Evolutionary conservation across 2,797 vertebrate genomes (phyloP).

Genomic region (Neoniphon sammara): DNA sequence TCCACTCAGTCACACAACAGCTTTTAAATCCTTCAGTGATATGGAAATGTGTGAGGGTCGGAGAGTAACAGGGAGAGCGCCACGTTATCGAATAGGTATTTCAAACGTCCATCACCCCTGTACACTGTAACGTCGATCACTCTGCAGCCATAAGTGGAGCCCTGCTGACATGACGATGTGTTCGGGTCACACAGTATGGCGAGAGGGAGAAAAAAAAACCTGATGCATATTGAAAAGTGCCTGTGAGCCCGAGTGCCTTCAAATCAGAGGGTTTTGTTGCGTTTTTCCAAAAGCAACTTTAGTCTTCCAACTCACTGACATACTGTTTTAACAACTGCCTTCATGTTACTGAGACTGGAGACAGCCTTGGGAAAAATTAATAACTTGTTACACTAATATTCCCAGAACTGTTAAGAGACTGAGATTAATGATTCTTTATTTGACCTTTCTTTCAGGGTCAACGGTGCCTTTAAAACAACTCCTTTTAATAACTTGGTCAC

Average conservation of each 20-base stretch:
- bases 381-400: not conserved
- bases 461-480: not conserved
- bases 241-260: constrained; percentile 33
- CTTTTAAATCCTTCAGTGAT: constrained; percentile 10
- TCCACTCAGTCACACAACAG: constrained; percentile 8
- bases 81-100: constrained; percentile 42
- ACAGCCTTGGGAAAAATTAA: not conserved
- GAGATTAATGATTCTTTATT: not conserved
- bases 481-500: too few species aligned
- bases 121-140: constrained; percentile 43
- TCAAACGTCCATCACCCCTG: constrained; percentile 39
- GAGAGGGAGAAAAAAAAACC: not conserved
- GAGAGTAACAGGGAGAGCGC: constrained; percentile 32
- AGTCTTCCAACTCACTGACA: constrained; percentile 19
- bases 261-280: constrained; percentile 19
- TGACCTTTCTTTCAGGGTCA: constrained; percentile 14
- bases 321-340: constrained; percentile 12
- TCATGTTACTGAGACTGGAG: not conserved
- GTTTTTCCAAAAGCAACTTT: constrained; percentile 24
- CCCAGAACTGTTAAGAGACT: not conserved
- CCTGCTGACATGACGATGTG: constrained; percentile 54
- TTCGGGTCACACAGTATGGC: constrained; percentile 36
- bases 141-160: constrained; percentile 63
- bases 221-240: constrained; percentile 15
- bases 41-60: constrained; percentile 40